Percentiles rank a stretch among this genome's conserved stretches.
Conservation (phyloP, 2,113 vertebrate species). For the Typhlomys cinereus region DNA sequence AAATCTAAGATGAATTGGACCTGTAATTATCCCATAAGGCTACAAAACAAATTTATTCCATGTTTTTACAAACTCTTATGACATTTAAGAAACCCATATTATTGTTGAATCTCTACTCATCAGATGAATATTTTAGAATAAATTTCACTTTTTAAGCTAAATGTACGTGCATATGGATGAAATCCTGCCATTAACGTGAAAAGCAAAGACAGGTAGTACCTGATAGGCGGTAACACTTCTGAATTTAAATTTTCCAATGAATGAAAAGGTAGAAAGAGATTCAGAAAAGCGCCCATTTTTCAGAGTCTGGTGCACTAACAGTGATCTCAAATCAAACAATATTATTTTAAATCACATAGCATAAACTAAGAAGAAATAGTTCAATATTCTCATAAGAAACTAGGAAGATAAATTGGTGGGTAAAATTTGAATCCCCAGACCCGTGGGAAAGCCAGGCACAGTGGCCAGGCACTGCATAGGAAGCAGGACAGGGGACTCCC, state of each 20-base stretch:
- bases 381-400: no score
- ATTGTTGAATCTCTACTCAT: slow-evolving; percentile 28
- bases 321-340: background rate
- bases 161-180: background rate
- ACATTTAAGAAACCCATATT: slow-evolving; percentile 37
- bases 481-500: no score
- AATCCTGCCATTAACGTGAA: background rate
- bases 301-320: background rate
- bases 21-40: background rate
- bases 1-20: background rate
- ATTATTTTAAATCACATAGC: background rate
- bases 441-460: no score
- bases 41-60: background rate
- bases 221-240: background rate
- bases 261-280: background rate
- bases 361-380: background rate
- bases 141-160: slow-evolving; percentile 27
- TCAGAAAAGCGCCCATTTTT: background rate
- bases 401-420: no score
- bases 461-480: no score
- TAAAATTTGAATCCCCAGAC: no score
- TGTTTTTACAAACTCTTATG: slow-evolving; percentile 27
- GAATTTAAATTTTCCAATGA: slow-evolving; percentile 11
- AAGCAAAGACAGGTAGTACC: background rate
- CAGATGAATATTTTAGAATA: slow-evolving; percentile 38